These are phyloP conservation scores for Drosophila rhopaloa DNA, from an alignment of 1,140 invertebrate species.

Conservation along the genomic window DNA sequence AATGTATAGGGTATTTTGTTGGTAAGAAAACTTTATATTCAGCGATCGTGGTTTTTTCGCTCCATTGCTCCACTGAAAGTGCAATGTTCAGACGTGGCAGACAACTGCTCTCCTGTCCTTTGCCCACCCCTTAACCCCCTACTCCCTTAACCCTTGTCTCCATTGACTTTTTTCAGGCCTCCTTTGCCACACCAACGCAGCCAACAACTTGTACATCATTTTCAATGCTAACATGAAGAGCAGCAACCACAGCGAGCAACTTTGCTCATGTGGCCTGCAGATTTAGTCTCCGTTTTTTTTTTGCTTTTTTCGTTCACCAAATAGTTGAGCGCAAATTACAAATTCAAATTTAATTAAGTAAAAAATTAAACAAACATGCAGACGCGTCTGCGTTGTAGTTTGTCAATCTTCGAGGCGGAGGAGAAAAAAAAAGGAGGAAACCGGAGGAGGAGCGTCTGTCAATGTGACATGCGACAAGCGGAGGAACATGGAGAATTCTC, in stretches of 20 bases:
- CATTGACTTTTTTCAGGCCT: constrained; percentile 58
- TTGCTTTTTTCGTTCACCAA: constrained; percentile 23
- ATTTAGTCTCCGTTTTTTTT: constrained; percentile 57
- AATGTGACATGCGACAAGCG: constrained; percentile 81
- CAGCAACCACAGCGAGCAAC: constrained; percentile 26
- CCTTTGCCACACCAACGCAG: constrained; percentile 70
- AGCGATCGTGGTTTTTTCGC: constrained; percentile 13
- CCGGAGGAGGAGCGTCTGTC: constrained; percentile 57
- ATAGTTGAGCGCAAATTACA: constrained; percentile 79
- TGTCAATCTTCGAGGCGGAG: constrained; percentile 49
- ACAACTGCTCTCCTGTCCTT: constrained; percentile 28
- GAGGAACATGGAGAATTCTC: constrained; percentile 66
- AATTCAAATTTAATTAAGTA: constrained; percentile 84
- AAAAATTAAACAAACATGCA: constrained; percentile 82
- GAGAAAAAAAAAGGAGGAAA: background rate
- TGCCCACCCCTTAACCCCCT: background rate
- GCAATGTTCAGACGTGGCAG: constrained; percentile 34
- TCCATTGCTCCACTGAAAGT: constrained; percentile 38
- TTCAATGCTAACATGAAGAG: constrained; percentile 78
- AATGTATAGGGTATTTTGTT: constrained; percentile 5
- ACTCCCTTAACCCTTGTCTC: constrained; percentile 17
- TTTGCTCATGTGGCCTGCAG: constrained; percentile 73
- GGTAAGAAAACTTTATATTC: background rate
- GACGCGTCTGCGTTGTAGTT: constrained; percentile 77
- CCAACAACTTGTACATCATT: constrained; percentile 79